Evolutionary conservation across 2,888 invertebrate species (phyloP), one percentile per base, ranked within the genome.

Genomic region (Elaeidobius kamerunicus): DNA sequence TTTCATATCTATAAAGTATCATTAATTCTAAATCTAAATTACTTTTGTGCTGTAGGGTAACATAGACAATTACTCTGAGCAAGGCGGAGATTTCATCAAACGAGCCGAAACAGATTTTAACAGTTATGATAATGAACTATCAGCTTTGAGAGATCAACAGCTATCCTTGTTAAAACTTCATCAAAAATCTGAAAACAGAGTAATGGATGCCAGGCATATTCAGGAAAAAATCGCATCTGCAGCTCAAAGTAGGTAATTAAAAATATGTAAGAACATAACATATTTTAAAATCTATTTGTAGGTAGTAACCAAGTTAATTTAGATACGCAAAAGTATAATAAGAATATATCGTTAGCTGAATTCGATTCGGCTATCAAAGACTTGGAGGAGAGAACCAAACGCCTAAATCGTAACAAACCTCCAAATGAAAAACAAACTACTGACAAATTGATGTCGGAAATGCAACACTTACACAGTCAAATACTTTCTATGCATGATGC

Each of bases 151-250:
- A 48, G 72, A 72, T 43, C 70, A 71, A 46, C 66, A 67, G 36
- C 42, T 62, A 56, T 59, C 67, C 1, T 56, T 72, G 19, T 56
- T 72, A 38, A 65, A 64, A 27, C 59, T 73, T 11, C 70, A 73
- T 54, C 66, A 71, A 48, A 72, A 69, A 57, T 71, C 73, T 16
- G 73, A 74, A 56, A 72, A 68, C 57, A 70, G 71, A 58, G 55
- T 73, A 34, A 61, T 66, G 23, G 69, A 71, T 49, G 73, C 73
- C 3, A 62, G 69, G 39, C 66, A 65, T 20, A 64, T 68, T 19
- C 72, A 72, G 60, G 70, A 69, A 53, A 69, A 67, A 60, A 56
- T 72, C 17, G 42, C 35, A 9, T 9, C 23, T n/a, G 32, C 40
- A 4, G 12, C 48, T 1, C 43, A 48, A 17, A 52, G 56, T 56